These are phyloP conservation scores for Dufourea novaeangliae DNA, from an alignment of 1,140 invertebrate genomes.

Conservation along the genomic window DNA sequence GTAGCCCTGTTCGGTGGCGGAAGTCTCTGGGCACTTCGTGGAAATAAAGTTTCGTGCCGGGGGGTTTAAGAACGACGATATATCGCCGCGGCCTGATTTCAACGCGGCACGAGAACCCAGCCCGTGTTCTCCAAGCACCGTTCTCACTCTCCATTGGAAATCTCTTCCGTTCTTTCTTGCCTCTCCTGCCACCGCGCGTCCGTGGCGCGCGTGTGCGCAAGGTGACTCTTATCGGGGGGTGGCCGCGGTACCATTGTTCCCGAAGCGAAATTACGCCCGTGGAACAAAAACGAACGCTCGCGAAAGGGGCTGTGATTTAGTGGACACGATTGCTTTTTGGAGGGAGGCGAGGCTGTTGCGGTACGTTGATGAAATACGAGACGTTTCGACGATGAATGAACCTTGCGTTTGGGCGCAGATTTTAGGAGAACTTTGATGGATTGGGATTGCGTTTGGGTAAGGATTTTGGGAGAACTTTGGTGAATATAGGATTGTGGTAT, in stretches of 20 bases:
- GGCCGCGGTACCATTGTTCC: background rate
- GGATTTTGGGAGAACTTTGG: too few species aligned
- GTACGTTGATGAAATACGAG: background rate
- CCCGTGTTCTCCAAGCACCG: background rate
- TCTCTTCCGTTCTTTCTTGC: background rate
- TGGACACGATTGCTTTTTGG: background rate
- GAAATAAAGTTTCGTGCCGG: slow-evolving; percentile 43
- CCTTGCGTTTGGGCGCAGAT: too few species aligned
- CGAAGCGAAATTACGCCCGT: background rate
- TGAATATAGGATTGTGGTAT: too few species aligned
- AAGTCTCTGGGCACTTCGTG: slow-evolving; percentile 30
- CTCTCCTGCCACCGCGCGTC: background rate
- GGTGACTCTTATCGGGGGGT: background rate
- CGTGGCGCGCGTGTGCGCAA: background rate
- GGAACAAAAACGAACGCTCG: background rate
- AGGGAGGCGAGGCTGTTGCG: background rate
- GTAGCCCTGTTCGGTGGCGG: slow-evolving; percentile 26
- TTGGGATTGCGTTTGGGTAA: too few species aligned
- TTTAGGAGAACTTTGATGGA: too few species aligned
- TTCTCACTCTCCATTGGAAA: background rate
- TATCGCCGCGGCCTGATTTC: slow-evolving; percentile 48
- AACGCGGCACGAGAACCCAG: slow-evolving; percentile 8
- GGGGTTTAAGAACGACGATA: slow-evolving; percentile 40
- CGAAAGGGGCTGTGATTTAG: background rate
- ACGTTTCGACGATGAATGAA: background rate